Percentiles rank a stretch among this genome's conserved stretches.
Evolutionary conservation across 2,113 vertebrate genomes (phyloP).

Genomic region (Daphoenositta chrysoptera): DNA sequence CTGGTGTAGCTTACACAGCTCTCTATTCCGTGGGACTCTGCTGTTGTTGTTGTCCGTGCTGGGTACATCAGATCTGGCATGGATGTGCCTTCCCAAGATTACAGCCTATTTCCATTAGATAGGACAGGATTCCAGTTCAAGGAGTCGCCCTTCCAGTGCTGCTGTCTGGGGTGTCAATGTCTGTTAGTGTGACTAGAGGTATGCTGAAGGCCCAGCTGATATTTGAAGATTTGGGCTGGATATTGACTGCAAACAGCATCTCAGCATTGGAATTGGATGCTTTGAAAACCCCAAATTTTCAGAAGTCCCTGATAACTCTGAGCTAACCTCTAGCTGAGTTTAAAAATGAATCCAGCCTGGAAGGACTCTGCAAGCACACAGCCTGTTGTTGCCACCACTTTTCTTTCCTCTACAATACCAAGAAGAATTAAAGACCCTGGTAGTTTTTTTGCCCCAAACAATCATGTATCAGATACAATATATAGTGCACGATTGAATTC

Average conservation of each 20-base stretch:
- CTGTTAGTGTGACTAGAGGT: background rate
- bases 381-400: background rate
- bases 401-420: background rate
- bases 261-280: background rate
- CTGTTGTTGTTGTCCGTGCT: background rate
- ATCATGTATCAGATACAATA: background rate
- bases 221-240: background rate
- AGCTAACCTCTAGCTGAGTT: background rate
- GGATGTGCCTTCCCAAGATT: background rate
- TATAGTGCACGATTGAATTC: background rate
- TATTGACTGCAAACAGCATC: background rate
- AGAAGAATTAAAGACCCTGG: background rate
- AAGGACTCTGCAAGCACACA: background rate
- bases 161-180: background rate
- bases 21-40: rapidly evolving
- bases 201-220: background rate
- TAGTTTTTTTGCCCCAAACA: background rate
- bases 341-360: constrained; percentile 1
- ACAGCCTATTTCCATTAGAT: background rate
- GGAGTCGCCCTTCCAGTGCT: background rate
- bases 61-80: background rate
- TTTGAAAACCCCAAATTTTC: constrained; percentile 36
- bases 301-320: background rate
- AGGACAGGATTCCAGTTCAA: background rate
- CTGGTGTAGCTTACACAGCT: background rate